A percentile compares a stretch with the other conserved stretches of the same genome.
phyloP scores from a whole-genome alignment of 92 coral and sea anemone species.

The Palythoa grandis region DNA sequence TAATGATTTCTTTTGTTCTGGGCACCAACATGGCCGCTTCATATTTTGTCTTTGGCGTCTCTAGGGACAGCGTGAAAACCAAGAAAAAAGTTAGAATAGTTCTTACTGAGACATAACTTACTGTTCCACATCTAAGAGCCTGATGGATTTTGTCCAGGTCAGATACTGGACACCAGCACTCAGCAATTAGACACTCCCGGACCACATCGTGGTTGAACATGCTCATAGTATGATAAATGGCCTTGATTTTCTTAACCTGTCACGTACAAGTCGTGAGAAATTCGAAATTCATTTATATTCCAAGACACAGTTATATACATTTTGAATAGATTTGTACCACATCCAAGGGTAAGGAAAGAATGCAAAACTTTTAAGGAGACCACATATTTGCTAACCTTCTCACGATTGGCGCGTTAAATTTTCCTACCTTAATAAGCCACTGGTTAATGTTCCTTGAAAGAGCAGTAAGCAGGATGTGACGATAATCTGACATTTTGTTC shows the following conservation, averaged over 20 bases:
- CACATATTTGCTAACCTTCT: no score
- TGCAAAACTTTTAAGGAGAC: no score
- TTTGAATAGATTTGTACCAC: no score
- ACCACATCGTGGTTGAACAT: slow-evolving; percentile 98
- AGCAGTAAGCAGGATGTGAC: slow-evolving; percentile 81
- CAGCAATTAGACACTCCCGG: slow-evolving; percentile 97
- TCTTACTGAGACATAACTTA: slow-evolving; percentile 20
- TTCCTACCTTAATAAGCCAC: slow-evolving; percentile 92
- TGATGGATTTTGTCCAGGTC: slow-evolving; percentile 92
- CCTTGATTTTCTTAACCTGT: slow-evolving; percentile 97
- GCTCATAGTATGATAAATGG: slow-evolving; percentile 98
- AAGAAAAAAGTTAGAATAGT: no score
- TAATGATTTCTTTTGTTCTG: no score
- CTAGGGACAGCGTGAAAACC: no score
- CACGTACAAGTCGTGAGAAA: background rate
- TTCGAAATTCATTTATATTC: no score
- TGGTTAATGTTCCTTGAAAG: slow-evolving; percentile 91
- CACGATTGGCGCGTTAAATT: no score
- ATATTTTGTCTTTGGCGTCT: no score
- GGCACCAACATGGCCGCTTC: no score
- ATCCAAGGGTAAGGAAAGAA: no score
- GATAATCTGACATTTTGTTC: slow-evolving; percentile 90
- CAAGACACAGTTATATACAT: no score
- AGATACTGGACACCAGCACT: slow-evolving; percentile 99
- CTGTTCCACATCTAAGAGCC: slow-evolving; percentile 93